phyloP scores from a whole-genome alignment of 2,113 vertebrate species.

The Melanerpes formicivorus region DNA sequence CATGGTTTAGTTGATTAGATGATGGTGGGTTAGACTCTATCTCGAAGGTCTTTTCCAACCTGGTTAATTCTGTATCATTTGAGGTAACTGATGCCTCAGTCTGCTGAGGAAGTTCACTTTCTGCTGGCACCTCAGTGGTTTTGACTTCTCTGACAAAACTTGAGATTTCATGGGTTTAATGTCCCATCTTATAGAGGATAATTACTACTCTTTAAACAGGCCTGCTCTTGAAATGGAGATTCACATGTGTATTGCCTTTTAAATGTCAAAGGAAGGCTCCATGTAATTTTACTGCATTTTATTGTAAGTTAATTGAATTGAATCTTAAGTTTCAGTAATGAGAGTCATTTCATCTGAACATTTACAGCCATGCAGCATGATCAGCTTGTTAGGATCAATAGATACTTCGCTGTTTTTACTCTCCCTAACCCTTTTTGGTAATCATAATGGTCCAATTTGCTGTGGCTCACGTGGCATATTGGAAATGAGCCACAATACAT shows the following conservation, averaged over 20 bases:
- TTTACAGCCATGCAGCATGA: background rate
- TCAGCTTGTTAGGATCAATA: background rate
- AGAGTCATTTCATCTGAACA: conserved; percentile 39
- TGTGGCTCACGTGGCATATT: background rate
- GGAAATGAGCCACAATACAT: background rate
- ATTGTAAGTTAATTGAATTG: conserved; percentile 60
- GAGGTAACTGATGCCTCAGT: background rate
- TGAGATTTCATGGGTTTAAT: conserved; percentile 22
- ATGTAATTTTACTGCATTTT: conserved; percentile 39
- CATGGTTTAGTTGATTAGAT: too few relatives aligned
- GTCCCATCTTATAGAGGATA: conserved; percentile 46
- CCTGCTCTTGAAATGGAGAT: conserved; percentile 23
- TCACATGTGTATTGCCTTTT: conserved; percentile 54
- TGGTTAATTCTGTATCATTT: background rate
- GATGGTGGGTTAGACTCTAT: too few relatives aligned
- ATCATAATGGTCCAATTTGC: conserved; percentile 20
- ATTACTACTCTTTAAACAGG: conserved; percentile 46
- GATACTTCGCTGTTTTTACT: background rate
- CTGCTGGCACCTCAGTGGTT: background rate
- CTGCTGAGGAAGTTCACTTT: background rate
- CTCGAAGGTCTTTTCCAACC: too few relatives aligned
- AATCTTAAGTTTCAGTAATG: conserved; percentile 64
- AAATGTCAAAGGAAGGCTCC: conserved; percentile 29
- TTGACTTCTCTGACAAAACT: conserved; percentile 9
- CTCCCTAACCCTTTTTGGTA: background rate